These are phyloP conservation scores for Drosophila oshimai DNA, from an alignment of 1,140 invertebrate genomes.

Conservation along the genomic window DNA sequence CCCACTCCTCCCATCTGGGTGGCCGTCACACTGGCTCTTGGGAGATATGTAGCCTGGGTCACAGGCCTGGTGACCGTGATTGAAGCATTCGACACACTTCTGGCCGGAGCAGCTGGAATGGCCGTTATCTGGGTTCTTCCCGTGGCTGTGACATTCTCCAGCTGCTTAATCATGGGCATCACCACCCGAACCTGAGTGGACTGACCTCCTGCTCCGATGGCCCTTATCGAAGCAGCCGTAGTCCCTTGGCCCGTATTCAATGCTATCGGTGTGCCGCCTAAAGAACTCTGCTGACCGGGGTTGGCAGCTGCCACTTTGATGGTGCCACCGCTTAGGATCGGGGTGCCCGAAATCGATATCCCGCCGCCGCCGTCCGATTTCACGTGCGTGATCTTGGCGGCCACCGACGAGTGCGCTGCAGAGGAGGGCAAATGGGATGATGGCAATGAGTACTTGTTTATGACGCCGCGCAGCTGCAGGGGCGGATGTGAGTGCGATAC, in stretches of 20 bases:
- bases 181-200: slow-evolving; percentile 80
- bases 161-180: slow-evolving; percentile 80
- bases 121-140: slow-evolving; percentile 79
- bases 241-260: slow-evolving; percentile 59
- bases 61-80: slow-evolving; percentile 79
- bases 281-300: slow-evolving; percentile 41
- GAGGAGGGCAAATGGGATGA: slow-evolving; percentile 57
- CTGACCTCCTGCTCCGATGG: slow-evolving; percentile 72
- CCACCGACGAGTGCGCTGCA: slow-evolving; percentile 68
- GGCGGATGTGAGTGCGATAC: slow-evolving; percentile 57
- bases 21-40: slow-evolving; percentile 70
- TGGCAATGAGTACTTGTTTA: slow-evolving; percentile 72
- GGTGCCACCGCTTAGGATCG: slow-evolving; percentile 67
- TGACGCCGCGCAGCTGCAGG: slow-evolving; percentile 59
- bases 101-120: slow-evolving; percentile 69
- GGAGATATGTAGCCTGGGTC: slow-evolving; percentile 72
- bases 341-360: slow-evolving; percentile 61
- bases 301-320: slow-evolving; percentile 70
- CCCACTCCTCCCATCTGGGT: slow-evolving; percentile 72
- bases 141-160: slow-evolving; percentile 71
- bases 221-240: slow-evolving; percentile 68
- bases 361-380: slow-evolving; percentile 60
- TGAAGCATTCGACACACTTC: slow-evolving; percentile 74
- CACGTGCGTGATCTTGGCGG: slow-evolving; percentile 77
- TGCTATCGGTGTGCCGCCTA: slow-evolving; percentile 63